A percentile compares a stretch with the other conserved stretches of the same genome.
These are phyloP conservation scores for Popillia japonica DNA, from an alignment of 1,140 invertebrate genomes.

Conservation along the genomic window DNA sequence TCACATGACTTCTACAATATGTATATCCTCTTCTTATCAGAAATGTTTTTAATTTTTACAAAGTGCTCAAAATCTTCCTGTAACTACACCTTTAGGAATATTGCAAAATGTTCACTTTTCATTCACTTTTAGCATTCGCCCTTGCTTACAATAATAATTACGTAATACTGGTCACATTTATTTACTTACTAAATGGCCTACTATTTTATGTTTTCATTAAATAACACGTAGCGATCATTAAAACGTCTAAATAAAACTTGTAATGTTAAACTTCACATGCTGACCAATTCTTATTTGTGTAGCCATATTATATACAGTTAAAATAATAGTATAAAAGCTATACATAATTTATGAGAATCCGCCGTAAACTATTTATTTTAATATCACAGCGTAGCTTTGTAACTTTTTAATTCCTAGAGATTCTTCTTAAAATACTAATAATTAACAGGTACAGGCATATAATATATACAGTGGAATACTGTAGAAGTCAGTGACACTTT, in stretches of 20 bases:
- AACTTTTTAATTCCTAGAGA: background rate
- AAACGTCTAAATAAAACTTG: constrained; percentile 15
- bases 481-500: constrained; percentile 21
- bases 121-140: too few species aligned
- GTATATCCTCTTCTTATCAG: too few species aligned
- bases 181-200: background rate
- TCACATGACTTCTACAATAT: too few species aligned
- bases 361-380: background rate
- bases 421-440: background rate
- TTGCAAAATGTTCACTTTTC: too few species aligned
- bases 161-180: background rate
- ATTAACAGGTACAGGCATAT: too few species aligned
- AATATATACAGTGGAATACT: background rate
- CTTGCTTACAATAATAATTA: too few species aligned
- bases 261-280: background rate
- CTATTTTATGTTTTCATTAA: constrained; percentile 11
- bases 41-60: too few species aligned
- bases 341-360: background rate
- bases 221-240: constrained; percentile 8
- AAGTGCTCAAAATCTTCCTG: too few species aligned
- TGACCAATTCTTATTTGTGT: background rate
- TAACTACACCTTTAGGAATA: too few species aligned
- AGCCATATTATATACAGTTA: background rate
- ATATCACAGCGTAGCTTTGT: background rate
- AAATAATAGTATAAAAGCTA: background rate